Conservation (phyloP, 2,888 invertebrate species). For the Macaria notata region DNA sequence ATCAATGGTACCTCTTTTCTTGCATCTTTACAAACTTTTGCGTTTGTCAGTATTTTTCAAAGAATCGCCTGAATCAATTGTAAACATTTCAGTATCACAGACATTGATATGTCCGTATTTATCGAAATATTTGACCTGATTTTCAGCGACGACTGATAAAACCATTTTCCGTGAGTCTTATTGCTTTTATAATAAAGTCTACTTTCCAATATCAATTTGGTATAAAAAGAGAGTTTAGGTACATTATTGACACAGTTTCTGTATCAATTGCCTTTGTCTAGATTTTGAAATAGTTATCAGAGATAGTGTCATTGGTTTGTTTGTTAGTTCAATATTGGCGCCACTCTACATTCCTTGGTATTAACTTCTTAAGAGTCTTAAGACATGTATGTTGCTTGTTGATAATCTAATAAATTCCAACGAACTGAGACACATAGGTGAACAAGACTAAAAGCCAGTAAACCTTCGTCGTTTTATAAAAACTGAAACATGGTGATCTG, state of each 20-base stretch:
- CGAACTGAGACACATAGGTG: too few relatives aligned
- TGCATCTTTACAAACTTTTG: too few relatives aligned
- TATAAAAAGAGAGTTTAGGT: constrained; percentile 34
- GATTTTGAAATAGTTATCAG: constrained; percentile 36
- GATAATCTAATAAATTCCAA: too few relatives aligned
- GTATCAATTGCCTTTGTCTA: constrained; percentile 50
- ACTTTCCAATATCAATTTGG: constrained; percentile 34
- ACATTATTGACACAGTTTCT: constrained; percentile 53
- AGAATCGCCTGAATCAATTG: too few relatives aligned
- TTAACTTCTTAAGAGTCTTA: too few relatives aligned
- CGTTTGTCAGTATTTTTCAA: too few relatives aligned
- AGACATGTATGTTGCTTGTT: too few relatives aligned
- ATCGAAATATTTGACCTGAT: constrained; percentile 70
- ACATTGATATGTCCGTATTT: constrained; percentile 45
- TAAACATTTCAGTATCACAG: constrained; percentile 23
- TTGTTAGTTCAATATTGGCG: constrained; percentile 4
- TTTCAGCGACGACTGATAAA: constrained; percentile 56
- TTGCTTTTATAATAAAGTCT: constrained; percentile 33
- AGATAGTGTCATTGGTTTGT: constrained; percentile 20
- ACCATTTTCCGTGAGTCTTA: constrained; percentile 31
- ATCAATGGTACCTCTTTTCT: too few relatives aligned
- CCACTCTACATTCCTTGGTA: not conserved
- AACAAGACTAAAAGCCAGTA: too few relatives aligned
- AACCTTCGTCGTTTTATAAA: too few relatives aligned
- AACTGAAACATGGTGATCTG: too few relatives aligned